Base-by-base conservation (phyloP, 2,113 vertebrate genomes). In the Chlorodrepanis virens region DNA sequence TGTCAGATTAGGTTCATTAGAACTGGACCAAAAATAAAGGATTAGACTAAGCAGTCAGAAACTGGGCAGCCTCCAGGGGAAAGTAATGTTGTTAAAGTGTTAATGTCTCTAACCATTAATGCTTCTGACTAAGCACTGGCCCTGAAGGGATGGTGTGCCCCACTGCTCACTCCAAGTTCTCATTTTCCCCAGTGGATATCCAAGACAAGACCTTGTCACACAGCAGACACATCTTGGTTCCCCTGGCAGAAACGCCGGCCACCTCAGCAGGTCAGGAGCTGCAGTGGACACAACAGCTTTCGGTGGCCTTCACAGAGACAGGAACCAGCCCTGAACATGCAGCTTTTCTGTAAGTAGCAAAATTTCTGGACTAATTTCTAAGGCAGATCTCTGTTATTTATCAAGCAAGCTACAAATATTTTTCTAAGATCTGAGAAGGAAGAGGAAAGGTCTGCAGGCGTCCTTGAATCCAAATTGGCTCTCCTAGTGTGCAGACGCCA, bases 321-420 rank as follows among this genome's bases (percentile, higher is more conserved):
- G 42, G 13, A 63, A 50, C 29, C 39, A 60, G 14, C 12, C 42
- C 23, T 40, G 19, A 27, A 31, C 2, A 2, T 74, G 23, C 39
- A 77, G 6, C 45, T 80, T 4, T 61, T 11, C 18, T 53, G 14
- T 33, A 80, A 47, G 33, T 31, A 67, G 19, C 3, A 8, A 59
- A 37, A 59, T 44, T 44, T 85, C 17, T 59, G 27, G 23, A 29
- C 21, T 81, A 1, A 63, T 67, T 83, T 89, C 54, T 70, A 83
- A 74, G 54, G 39, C 10, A 86, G 90, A 52, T 8, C 2, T 92
- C 67, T 78, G 35, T 47, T 75, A 87, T 70, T 75, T 60, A n/a
- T 44, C 47, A 75, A 78, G 60, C 17, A 81, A 94, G 24, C 3
- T 81, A 44, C 42, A 92, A 90, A 86, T 90, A 71, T 83, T 90